Conservation (phyloP, 1,140 invertebrate species). For the Pissodes strobi region DNA sequence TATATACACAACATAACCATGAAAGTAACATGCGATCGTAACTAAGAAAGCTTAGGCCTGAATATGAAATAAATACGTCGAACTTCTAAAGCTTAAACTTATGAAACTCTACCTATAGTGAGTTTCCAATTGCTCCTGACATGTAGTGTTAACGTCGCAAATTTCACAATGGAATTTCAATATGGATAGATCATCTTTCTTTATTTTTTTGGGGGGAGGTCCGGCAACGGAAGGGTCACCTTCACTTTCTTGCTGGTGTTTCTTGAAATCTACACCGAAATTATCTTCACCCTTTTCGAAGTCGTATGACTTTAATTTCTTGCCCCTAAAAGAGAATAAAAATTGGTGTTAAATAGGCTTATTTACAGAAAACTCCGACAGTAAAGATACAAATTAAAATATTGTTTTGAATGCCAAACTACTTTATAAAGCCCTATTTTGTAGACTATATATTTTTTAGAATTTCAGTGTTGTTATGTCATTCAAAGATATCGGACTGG, state of each 20-base stretch:
- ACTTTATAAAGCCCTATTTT: too few species aligned
- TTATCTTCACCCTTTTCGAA: constrained; percentile 37
- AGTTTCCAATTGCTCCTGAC: constrained; percentile 54
- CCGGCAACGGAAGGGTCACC: neutral
- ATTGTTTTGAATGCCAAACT: too few species aligned
- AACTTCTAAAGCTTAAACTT: neutral
- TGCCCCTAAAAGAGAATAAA: constrained; percentile 8
- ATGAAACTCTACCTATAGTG: constrained; percentile 47
- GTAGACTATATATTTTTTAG: too few species aligned
- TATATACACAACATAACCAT: too few species aligned
- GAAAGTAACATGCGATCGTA: too few species aligned
- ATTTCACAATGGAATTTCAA: constrained; percentile 53
- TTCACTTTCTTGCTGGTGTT: constrained; percentile 1
- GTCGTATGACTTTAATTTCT: constrained; percentile 11
- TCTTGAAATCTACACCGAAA: constrained; percentile 43
- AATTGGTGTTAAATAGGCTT: neutral
- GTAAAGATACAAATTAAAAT: neutral
- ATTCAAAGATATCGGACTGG: too few species aligned
- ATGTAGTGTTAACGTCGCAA: constrained; percentile 56
- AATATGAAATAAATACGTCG: too few species aligned
- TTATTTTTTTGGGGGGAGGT: constrained; percentile 10
- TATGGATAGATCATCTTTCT: constrained; percentile 2
- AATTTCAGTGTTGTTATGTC: too few species aligned
- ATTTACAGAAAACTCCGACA: neutral
- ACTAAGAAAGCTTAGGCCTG: too few species aligned